Base-by-base conservation (phyloP, 1,140 invertebrate species). In the Pseudomyrmex cubaensis region DNA sequence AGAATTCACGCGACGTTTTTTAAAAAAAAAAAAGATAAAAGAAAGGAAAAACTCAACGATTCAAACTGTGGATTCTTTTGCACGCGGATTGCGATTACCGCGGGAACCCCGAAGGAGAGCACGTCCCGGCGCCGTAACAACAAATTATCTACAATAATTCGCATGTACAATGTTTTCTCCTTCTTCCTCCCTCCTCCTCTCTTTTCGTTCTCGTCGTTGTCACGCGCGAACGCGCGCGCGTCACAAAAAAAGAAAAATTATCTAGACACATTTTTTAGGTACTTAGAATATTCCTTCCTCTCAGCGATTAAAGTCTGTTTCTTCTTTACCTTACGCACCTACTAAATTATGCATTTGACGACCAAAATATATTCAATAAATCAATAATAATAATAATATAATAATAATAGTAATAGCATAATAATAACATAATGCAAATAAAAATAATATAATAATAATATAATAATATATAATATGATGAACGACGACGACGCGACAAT, bases 321-420 rank as follows among this genome's bases (percentile, higher is more conserved):
- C 85, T 84, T 85, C 84, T 91, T 90, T 90, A 91, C 80, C 91
- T 93, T 92, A 93, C 84, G 90, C 91, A 92, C 86, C 91, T 92
- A 92, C 89, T 88, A 90, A 91, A 92, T 91, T 35, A 35, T 35
- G 35, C 35, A 88, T 93, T 85, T 35, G 35, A 35, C 35, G 88
- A 90, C 92, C 85, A 89, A 92, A 85, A 82, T 85, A 90, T 91
- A 35, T 35, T 35, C 67, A 82, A 86, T 89, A 50, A 87, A 86
- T 84, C 69, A 86, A 88, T 88, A 90, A 90, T 89, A 85, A 87
- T 87, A 88, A 67, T 67, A 67, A 67, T 67, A 67, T 52, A 52
- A 69, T 69, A 69, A 50, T 69, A 78, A 69, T 78, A 78, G 56
- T 46, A 90, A 17, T 78, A 78, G 17, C 67, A 25, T 69, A 70